phyloP scores from a whole-genome alignment of 2,888 invertebrate genomes.

The Nezara viridula region DNA sequence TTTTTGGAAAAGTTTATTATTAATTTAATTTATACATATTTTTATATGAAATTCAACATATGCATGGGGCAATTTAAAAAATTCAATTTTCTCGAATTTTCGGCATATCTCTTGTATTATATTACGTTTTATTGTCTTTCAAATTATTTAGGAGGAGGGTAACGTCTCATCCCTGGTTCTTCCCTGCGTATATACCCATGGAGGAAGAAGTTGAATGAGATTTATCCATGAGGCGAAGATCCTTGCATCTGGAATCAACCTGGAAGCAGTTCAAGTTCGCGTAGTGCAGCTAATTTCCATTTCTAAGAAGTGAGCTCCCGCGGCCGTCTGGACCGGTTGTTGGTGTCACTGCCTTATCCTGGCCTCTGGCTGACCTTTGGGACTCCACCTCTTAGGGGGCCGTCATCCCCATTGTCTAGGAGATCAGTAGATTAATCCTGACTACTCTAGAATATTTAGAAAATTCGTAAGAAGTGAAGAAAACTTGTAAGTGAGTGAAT shows the following conservation, averaged over 20 bases:
- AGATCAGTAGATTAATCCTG: neutral
- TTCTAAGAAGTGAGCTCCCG: neutral
- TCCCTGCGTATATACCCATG: no score
- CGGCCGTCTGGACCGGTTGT: neutral
- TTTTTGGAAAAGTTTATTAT: no score
- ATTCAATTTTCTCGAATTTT: no score
- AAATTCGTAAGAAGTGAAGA: neutral
- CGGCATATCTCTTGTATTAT: no score
- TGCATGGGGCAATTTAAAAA: no score
- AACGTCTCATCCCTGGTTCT: no score
- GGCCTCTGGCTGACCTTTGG: neutral
- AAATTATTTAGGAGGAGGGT: no score
- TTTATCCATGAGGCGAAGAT: neutral
- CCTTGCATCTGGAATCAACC: neutral
- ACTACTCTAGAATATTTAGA: neutral
- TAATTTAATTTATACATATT: no score
- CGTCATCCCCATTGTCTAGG: neutral
- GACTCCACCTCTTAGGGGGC: neutral
- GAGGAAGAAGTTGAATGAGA: neutral
- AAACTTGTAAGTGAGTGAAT: no score
- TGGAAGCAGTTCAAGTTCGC: slow-evolving; percentile 37
- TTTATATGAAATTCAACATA: no score
- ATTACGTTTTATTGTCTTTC: no score
- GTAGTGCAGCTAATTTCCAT: slow-evolving; percentile 39
- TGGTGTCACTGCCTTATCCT: slow-evolving; percentile 54